Evolutionary conservation across 2,888 invertebrate genomes (phyloP).

Genomic region (Hyles lineata): DNA sequence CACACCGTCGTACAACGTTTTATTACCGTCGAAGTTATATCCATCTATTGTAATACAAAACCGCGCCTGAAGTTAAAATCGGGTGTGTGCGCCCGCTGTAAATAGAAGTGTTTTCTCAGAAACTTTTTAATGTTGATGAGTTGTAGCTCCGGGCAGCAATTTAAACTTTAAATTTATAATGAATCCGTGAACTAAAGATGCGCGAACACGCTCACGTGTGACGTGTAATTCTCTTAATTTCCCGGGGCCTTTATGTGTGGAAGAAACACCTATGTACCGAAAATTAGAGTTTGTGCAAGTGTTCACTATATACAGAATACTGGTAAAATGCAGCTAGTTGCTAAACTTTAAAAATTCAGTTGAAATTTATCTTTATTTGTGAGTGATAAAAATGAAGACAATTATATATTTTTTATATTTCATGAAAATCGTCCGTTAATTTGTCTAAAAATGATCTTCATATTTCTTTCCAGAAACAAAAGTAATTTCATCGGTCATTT

Average conservation of each 20-base stretch:
- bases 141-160: conserved; percentile 69
- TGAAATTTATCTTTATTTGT: not conserved
- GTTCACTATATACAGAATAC: conserved; percentile 10
- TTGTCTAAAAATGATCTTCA: too few species aligned
- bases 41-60: conserved; percentile 17
- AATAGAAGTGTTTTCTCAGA: conserved; percentile 40
- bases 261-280: conserved; percentile 50
- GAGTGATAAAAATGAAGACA: too few species aligned
- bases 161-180: conserved; percentile 75
- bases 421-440: not conserved
- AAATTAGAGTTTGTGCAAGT: conserved; percentile 41
- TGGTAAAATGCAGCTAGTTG: conserved; percentile 30
- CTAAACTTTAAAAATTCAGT: not conserved
- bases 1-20: conserved; percentile 16
- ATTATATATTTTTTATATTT: too few species aligned
- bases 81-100: conserved; percentile 27
- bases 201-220: conserved; percentile 55
- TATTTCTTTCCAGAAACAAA: too few species aligned
- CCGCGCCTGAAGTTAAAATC: conserved; percentile 19
- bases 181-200: conserved; percentile 67
- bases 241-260: conserved; percentile 39
- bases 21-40: conserved; percentile 21
- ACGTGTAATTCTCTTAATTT: conserved; percentile 59
- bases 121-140: conserved; percentile 78
- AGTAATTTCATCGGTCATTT: not conserved